Percentiles rank a stretch among this genome's conserved stretches.
phyloP scores from a whole-genome alignment of 2,888 invertebrate species.

The Nemotelus pantherinus region DNA sequence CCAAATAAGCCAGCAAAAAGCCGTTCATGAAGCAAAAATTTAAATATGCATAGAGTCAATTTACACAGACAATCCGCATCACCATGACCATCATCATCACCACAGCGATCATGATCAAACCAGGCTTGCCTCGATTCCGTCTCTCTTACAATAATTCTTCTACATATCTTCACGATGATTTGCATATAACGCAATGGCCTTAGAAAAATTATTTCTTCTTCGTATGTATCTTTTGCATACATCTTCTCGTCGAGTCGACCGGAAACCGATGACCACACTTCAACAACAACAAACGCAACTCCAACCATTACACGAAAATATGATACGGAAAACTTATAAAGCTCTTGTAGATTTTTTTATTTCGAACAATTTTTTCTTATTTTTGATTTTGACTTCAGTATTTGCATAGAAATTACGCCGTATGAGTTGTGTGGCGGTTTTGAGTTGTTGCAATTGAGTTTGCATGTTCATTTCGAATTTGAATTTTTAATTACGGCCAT shows the following conservation, averaged over 20 bases:
- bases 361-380: neutral
- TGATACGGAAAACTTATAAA: slow-evolving; percentile 14
- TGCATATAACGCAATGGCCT: slow-evolving; percentile 38
- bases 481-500: slow-evolving; percentile 38
- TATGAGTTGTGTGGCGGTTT: slow-evolving; percentile 18
- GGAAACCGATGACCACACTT: slow-evolving; percentile 10
- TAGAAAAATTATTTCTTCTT: slow-evolving; percentile 34
- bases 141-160: slow-evolving; percentile 32
- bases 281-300: neutral
- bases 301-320: neutral
- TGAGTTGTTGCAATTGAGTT: slow-evolving; percentile 31
- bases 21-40: slow-evolving; percentile 22
- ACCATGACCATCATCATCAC: slow-evolving; percentile 19
- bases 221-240: slow-evolving; percentile 31
- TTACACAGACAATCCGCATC: slow-evolving; percentile 15
- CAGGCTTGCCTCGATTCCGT: neutral
- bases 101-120: slow-evolving; percentile 23
- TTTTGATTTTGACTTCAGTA: slow-evolving; percentile 26
- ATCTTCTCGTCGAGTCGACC: slow-evolving; percentile 3
- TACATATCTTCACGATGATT: slow-evolving; percentile 32
- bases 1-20: neutral
- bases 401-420: slow-evolving; percentile 34
- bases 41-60: slow-evolving; percentile 39
- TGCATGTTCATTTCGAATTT: slow-evolving; percentile 39
- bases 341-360: neutral